Evolutionary conservation across 2,888 invertebrate species (phyloP).

Genomic region (Ischnus inquisitorius): DNA sequence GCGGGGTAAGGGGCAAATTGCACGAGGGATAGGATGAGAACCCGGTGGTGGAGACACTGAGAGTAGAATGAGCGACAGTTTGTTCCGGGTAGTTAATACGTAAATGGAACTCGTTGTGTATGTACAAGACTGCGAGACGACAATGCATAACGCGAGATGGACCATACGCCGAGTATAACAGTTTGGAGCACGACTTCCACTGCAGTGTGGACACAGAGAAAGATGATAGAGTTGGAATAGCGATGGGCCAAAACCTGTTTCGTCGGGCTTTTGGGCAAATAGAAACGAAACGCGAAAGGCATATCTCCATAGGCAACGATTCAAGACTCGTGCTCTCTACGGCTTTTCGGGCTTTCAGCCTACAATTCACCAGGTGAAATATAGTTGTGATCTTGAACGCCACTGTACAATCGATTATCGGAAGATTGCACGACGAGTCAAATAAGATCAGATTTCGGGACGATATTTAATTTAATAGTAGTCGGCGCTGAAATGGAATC

Average conservation of each 20-base stretch:
- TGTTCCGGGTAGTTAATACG: background rate
- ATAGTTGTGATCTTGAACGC: background rate
- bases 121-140: background rate
- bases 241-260: too few species aligned
- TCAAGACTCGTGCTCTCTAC: background rate
- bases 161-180: too few species aligned
- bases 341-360: too few species aligned
- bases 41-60: background rate
- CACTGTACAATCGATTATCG: background rate
- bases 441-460: background rate
- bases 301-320: background rate
- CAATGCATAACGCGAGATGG: too few species aligned
- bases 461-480: background rate
- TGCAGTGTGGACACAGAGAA: too few species aligned
- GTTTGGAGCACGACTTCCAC: too few species aligned
- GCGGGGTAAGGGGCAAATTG: conserved; percentile 7
- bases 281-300: background rate
- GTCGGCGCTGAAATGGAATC: too few species aligned
- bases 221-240: too few species aligned
- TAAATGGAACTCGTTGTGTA: conserved; percentile 1
- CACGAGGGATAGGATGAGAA: background rate
- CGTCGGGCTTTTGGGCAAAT: background rate
- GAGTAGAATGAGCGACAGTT: conserved; percentile 21
- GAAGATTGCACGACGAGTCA: background rate
- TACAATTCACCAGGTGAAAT: background rate